Conservation (phyloP, 1,140 invertebrate genomes). For the Drosophila quadrilineata region DNA sequence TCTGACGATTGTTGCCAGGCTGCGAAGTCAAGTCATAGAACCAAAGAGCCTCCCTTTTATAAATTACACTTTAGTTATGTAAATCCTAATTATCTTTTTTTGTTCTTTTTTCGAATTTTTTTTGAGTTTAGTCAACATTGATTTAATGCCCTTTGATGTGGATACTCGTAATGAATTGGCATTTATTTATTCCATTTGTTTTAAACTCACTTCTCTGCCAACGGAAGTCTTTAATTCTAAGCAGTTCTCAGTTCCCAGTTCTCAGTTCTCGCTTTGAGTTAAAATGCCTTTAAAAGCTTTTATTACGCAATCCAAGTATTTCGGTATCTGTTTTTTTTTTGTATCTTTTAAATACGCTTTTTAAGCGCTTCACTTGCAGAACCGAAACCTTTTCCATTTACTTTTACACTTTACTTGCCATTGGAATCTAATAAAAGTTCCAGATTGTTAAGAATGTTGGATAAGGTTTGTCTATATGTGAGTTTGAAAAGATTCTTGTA, state of each 20-base stretch:
- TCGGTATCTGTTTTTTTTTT: background rate
- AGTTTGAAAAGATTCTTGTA: too few relatives aligned
- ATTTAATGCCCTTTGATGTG: conserved; percentile 39
- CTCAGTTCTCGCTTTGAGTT: too few relatives aligned
- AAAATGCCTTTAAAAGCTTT: conserved; percentile 9
- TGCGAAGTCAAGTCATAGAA: background rate
- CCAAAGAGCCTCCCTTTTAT: conserved; percentile 23
- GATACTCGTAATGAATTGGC: conserved; percentile 50
- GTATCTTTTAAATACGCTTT: background rate
- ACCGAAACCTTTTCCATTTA: conserved; percentile 5
- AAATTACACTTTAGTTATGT: conserved; percentile 76
- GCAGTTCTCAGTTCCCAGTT: too few relatives aligned
- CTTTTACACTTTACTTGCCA: too few relatives aligned
- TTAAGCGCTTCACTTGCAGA: background rate
- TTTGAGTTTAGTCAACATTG: too few relatives aligned
- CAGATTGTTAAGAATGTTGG: too few relatives aligned
- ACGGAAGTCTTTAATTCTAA: conserved; percentile 11
- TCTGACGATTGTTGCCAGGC: conserved; percentile 17
- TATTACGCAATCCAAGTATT: conserved; percentile 14
- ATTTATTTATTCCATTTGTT: conserved; percentile 32
- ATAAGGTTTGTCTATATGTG: too few relatives aligned
- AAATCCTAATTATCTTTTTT: conserved; percentile 65
- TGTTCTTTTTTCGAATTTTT: too few relatives aligned
- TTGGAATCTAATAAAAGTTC: too few relatives aligned
- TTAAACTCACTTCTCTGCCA: background rate